phyloP scores from a whole-genome alignment of 2,888 invertebrate genomes.

The Aphidius colemani region DNA sequence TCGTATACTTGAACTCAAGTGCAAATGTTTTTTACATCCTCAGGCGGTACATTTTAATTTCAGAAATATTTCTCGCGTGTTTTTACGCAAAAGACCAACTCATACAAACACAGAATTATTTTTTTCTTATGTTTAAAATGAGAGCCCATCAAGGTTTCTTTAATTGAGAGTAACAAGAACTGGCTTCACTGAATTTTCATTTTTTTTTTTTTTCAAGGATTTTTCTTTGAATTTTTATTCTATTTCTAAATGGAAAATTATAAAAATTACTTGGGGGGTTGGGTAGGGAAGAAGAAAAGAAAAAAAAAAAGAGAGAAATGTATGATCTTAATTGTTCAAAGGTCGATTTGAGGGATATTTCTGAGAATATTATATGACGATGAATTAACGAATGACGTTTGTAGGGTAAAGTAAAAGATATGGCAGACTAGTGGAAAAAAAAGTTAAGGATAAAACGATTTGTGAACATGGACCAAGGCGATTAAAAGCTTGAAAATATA shows the following conservation, averaged over 20 bases:
- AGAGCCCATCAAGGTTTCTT: too few species aligned
- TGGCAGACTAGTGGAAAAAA: slow-evolving; percentile 13
- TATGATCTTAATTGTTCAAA: slow-evolving; percentile 27
- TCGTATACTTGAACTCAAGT: slow-evolving; percentile 7
- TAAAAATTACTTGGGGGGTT: background rate
- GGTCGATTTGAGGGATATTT: slow-evolving; percentile 10
- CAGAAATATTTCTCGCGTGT: slow-evolving; percentile 3
- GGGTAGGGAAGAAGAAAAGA: background rate
- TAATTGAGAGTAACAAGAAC: too few species aligned
- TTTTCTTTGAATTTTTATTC: background rate
- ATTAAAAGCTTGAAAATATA: background rate
- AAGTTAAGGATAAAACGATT: slow-evolving; percentile 21
- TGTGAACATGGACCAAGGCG: slow-evolving; percentile 7
- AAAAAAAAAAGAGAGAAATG: slow-evolving; percentile 16
- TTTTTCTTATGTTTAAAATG: background rate
- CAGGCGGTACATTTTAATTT: slow-evolving; percentile 14
- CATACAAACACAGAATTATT: background rate
- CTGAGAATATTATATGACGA: slow-evolving; percentile 3
- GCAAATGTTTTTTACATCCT: background rate
- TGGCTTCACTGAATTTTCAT: too few species aligned
- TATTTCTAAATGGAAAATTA: background rate
- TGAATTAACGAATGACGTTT: background rate
- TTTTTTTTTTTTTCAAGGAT: too few species aligned
- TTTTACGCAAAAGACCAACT: slow-evolving; percentile 4
- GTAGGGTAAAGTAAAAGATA: slow-evolving; percentile 6